These are phyloP conservation scores for Phaethornis superciliosus DNA, from an alignment of 2,113 vertebrate species.

Conservation along the genomic window DNA sequence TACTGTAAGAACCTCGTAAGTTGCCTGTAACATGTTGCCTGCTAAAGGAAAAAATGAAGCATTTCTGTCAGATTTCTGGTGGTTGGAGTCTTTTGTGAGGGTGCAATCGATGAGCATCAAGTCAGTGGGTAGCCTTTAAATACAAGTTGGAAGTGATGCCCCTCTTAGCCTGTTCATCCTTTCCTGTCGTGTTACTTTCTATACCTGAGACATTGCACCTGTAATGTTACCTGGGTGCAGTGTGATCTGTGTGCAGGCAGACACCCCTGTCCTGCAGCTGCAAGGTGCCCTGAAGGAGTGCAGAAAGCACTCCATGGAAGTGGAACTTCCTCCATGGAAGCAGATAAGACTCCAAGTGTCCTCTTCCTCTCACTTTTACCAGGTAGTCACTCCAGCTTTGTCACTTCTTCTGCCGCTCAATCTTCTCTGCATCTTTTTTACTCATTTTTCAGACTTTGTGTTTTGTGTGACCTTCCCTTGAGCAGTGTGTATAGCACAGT, in stretches of 20 bases:
- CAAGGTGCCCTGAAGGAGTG: background rate
- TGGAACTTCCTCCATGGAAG: background rate
- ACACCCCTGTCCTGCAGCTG: background rate
- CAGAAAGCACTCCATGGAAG: too few species aligned
- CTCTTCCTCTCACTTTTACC: background rate
- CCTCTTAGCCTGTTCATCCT: background rate
- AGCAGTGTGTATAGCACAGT: fast-evolving
- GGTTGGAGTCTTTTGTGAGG: background rate
- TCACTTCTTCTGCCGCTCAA: background rate
- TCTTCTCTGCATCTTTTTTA: background rate
- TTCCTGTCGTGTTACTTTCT: background rate
- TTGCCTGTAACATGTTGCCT: background rate
- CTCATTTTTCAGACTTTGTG: background rate
- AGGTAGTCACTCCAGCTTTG: background rate
- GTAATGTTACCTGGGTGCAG: background rate
- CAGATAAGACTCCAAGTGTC: background rate
- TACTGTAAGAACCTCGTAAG: background rate
- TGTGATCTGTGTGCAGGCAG: background rate
- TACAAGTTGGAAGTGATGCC: background rate
- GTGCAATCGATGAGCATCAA: background rate
- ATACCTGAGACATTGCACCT: fast-evolving
- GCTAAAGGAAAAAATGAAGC: background rate
- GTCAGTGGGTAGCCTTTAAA: background rate
- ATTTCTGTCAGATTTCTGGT: background rate
- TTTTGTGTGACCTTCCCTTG: background rate